Evolutionary conservation across 2,888 invertebrate species (phyloP).

Genomic region (Drosophila kuntzei): DNA sequence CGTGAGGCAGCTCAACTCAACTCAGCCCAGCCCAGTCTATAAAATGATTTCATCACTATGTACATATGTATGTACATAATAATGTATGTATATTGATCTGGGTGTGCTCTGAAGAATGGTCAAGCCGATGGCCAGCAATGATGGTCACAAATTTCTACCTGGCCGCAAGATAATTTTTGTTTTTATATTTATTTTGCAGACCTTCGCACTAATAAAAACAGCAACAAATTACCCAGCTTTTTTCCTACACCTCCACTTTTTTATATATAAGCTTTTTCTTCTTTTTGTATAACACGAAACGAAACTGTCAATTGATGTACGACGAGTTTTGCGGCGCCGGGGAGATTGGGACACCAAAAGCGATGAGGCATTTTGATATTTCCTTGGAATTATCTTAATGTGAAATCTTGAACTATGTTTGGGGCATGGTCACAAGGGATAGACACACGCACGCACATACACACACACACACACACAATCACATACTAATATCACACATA

Average conservation of each 20-base stretch:
- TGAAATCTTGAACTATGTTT: conserved; percentile 79
- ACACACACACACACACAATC: conserved; percentile 20
- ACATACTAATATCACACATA: conserved; percentile 10
- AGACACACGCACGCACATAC: conserved; percentile 37
- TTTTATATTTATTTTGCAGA: conserved; percentile 59
- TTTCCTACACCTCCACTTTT: conserved; percentile 7
- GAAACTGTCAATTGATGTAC: conserved; percentile 76
- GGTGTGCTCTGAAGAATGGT: conserved; percentile 72
- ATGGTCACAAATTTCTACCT: conserved; percentile 67
- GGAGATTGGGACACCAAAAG: conserved; percentile 51
- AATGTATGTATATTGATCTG: conserved; percentile 27
- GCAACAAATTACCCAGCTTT: conserved; percentile 54
- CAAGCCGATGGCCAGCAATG: conserved; percentile 51
- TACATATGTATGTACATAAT: not conserved
- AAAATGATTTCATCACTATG: conserved; percentile 27
- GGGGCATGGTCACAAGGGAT: conserved; percentile 76
- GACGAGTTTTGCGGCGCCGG: conserved; percentile 56
- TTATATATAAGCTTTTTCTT: conserved; percentile 7
- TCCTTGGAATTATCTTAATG: conserved; percentile 79
- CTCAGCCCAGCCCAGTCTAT: conserved; percentile 19
- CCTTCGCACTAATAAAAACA: conserved; percentile 72
- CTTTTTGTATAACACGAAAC: conserved; percentile 67
- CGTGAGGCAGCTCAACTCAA: conserved; percentile 49
- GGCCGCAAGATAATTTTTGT: conserved; percentile 24
- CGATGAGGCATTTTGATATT: conserved; percentile 60